Evolutionary conservation across 2,888 invertebrate genomes (phyloP), one percentile per base, ranked within the genome.

Genomic region (Drosophila putrida): DNA sequence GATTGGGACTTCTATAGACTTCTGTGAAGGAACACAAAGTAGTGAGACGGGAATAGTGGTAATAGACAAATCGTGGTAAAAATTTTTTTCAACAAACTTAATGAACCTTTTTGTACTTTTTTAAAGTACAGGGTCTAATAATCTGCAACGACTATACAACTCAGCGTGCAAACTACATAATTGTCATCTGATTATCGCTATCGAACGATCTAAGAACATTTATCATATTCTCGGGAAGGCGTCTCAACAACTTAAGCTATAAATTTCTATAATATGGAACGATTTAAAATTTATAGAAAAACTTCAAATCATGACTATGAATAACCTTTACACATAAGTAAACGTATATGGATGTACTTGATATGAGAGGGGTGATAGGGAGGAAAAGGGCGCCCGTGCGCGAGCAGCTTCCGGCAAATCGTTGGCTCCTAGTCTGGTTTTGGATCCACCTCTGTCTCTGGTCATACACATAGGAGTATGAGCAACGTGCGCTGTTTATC

Each of bases 341-440:
- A 15, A 8, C 11, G 39, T 11, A 4, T 39, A 39, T 53, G 15
- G 15, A 31, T 15, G 31, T 31, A 70, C 69, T 53, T 55, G 41
- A 66, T 59, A 62, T 54, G 44, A 31, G 15, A 33, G 31, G 31
- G 38, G 6, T 11, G 11, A n/a, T 9, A 11, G 28, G 10, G 25
- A 51, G 36, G 49, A 49, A 64, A 54, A 46, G 81, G 74, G 71
- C 70, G 74, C 77, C 65, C 53, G 61, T 64, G 60, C 73, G 70
- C 70, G 74, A 53, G 25, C 81, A 78, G 84, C 85, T 84, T 84
- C 84, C 88, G 88, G 85, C 84, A 85, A 80, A 80, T 72, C 61
- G 65, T 54, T 65, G 31, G 67, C 59, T 70, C 46, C 49, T 51
- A 57, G 66, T 55, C 49, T 67, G 43, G 36, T 11, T 35, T 11